phyloP scores from a whole-genome alignment of 2,888 invertebrate genomes.

The Disparrhopalites patrizii region DNA sequence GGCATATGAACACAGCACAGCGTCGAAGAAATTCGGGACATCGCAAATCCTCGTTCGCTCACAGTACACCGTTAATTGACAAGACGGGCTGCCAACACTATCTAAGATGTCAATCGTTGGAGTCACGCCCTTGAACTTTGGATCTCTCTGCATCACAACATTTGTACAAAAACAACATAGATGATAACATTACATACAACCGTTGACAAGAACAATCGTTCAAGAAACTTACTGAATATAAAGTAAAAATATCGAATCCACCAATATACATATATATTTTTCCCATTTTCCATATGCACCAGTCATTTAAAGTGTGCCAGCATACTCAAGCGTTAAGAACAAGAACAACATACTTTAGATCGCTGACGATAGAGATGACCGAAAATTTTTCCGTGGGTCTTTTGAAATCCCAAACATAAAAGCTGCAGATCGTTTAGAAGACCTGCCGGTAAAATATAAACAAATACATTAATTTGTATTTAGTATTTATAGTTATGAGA shows the following conservation, averaged over 20 bases:
- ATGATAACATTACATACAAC: no score
- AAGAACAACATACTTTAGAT: background rate
- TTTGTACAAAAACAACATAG: background rate
- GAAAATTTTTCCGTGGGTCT: background rate
- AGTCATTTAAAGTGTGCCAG: no score
- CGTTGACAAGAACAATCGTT: background rate
- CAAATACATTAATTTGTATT: no score
- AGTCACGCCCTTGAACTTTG: background rate
- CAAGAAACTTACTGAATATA: background rate
- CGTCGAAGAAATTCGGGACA: slow-evolving; percentile 10
- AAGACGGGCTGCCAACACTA: background rate
- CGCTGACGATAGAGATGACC: slow-evolving; percentile 1
- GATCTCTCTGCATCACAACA: background rate
- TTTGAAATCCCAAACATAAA: slow-evolving; percentile 5
- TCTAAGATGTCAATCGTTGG: slow-evolving; percentile 8
- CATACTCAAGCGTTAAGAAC: background rate
- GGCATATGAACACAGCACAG: background rate
- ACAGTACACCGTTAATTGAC: slow-evolving; percentile 10
- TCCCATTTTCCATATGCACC: no score
- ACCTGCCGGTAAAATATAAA: background rate
- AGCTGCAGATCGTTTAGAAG: background rate
- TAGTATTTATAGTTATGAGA: no score
- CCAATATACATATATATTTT: no score
- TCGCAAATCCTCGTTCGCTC: background rate
- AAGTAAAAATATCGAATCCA: background rate